phyloP scores from a whole-genome alignment of 2,888 invertebrate genomes.

The Euspilapteryx auroguttella region DNA sequence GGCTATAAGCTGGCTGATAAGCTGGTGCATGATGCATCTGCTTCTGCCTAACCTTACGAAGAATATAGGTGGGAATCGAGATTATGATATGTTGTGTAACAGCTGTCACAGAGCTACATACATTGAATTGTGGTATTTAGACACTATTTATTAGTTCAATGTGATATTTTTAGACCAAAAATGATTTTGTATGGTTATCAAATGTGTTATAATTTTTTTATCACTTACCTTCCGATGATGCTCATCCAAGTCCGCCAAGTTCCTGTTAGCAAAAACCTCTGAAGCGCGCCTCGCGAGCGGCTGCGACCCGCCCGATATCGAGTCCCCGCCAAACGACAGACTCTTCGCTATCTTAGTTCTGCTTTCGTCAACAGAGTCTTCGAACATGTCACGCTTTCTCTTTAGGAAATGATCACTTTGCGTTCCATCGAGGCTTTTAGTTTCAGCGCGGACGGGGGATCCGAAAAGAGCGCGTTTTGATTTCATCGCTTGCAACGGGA shows the following conservation, averaged over 20 bases:
- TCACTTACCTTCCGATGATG: constrained; percentile 66
- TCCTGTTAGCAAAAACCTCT: constrained; percentile 26
- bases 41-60: too few relatives aligned
- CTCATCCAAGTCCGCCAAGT: constrained; percentile 57
- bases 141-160: too few relatives aligned
- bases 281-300: constrained; percentile 31
- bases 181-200: too few relatives aligned
- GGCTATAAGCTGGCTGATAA: too few relatives aligned
- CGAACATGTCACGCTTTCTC: constrained; percentile 48
- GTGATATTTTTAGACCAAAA: too few relatives aligned
- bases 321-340: constrained; percentile 59
- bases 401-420: constrained; percentile 33
- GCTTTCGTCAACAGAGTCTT: constrained; percentile 25
- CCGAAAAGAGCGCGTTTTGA: constrained; percentile 69
- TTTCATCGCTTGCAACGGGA: constrained; percentile 50
- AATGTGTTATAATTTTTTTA: too few relatives aligned
- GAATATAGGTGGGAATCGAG: too few relatives aligned
- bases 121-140: too few relatives aligned
- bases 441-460: constrained; percentile 57
- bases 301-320: constrained; percentile 15
- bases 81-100: too few relatives aligned
- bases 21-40: too few relatives aligned
- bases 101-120: too few relatives aligned
- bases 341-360: constrained; percentile 58
- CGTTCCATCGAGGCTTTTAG: constrained; percentile 35